Evolutionary conservation across 1,140 invertebrate species (phyloP), one percentile per base, ranked within the genome.

Genomic region (Steinernema khuongi): DNA sequence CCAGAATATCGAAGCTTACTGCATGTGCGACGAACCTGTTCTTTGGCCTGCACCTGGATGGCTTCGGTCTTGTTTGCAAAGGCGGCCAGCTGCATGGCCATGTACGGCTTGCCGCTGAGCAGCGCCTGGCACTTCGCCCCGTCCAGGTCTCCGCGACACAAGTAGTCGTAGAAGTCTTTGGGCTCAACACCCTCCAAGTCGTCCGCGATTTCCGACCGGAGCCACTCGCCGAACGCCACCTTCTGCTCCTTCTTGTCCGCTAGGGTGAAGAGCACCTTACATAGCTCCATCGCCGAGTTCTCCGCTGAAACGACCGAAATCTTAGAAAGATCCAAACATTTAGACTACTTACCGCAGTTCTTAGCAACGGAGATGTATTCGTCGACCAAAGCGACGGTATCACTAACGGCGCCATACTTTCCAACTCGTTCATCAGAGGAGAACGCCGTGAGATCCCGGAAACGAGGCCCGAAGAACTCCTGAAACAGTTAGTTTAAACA

Each of bases 51-150:
- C 26, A 17, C 7, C 19, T 22, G 14, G 19, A 60, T 60, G 7
- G 50, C 50, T 60, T 60, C 50, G 50, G 50, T 60, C 50, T 60
- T 60, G 22, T 60, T 60, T 26, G 50, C 19, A 22, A 60, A 60
- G 4, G 11, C 50, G 7, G 50, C 50, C 50, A 60, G 7, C 19
- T 60, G 50, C 50, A 60, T 17, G 7, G 50, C 11, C 50, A 60
- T 17, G 22, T 60, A 60, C 7, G 22, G 22, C 4, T 60, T 2
- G 7, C 22, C 22, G 50, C 22, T 60, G 4, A 7, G 7, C 22
- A 60, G 7, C 7, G 50, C 50, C 11, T 60, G 7, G 4, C 26
- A 14, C 19, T 60, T 7, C 4, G 50, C 50, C 19, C 4, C 50
- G 4, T 60, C 4, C 7, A 60, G 22, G 26, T 60, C 22, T n/a